Evolutionary conservation across 2,797 vertebrate species (phyloP).

Genomic region (Dipus sagitta): DNA sequence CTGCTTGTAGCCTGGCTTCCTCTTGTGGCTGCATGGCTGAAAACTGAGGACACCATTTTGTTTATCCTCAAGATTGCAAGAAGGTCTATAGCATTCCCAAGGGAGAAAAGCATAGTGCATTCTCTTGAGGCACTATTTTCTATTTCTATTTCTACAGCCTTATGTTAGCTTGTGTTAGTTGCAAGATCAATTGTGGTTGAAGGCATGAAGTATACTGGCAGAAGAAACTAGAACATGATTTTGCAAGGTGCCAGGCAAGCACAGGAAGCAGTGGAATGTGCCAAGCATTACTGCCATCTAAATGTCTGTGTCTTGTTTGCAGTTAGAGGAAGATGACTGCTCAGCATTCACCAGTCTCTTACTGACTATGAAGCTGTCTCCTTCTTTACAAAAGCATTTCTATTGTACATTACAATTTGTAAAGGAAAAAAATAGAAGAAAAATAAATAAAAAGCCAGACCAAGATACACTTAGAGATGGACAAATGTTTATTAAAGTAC

Average conservation of each 20-base stretch:
- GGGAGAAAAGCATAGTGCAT: not conserved
- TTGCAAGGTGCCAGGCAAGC: not conserved
- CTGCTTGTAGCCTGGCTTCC: not conserved
- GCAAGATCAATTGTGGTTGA: slow-evolving; percentile 13
- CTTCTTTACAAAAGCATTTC: slow-evolving; percentile 63
- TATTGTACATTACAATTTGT: not conserved
- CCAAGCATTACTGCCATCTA: not conserved
- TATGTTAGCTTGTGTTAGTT: not conserved
- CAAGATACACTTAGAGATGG: slow-evolving; percentile 1
- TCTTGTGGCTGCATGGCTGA: not conserved
- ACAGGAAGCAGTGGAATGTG: not conserved
- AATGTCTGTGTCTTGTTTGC: not conserved
- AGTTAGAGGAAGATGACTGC: not conserved
- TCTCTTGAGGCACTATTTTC: not conserved
- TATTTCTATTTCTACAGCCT: not conserved
- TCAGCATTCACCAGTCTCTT: not conserved
- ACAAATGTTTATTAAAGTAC: slow-evolving; percentile 34
- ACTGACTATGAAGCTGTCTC: not conserved
- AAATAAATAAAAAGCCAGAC: slow-evolving; percentile 1
- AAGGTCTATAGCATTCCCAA: not conserved
- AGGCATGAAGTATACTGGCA: not conserved
- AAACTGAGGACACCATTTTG: not conserved
- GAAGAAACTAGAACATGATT: not conserved
- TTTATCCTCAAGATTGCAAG: not conserved
- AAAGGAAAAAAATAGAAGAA: not conserved